Conservation (phyloP, 1,140 invertebrate genomes). For the Chironomus striatipennis region DNA sequence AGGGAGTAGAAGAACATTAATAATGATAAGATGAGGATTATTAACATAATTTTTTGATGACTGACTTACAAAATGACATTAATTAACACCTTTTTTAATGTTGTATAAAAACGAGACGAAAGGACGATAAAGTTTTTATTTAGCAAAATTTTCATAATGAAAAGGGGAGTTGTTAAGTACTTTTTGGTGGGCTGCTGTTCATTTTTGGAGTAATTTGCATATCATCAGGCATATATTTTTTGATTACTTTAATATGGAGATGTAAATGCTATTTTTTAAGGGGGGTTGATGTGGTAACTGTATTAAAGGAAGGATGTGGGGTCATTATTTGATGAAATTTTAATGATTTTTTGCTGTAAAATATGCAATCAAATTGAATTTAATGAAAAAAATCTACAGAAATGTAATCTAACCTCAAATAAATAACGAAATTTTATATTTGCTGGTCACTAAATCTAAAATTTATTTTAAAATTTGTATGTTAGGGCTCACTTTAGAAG, state of each 20-base stretch:
- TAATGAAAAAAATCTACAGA: too few species aligned
- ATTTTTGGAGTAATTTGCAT: not conserved
- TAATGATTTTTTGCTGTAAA: too few species aligned
- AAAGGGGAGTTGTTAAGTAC: not conserved
- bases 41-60: slow-evolving; percentile 19
- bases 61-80: slow-evolving; percentile 14
- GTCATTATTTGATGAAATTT: too few species aligned
- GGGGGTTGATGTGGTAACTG: too few species aligned
- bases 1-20: not conserved
- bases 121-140: not conserved
- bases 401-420: too few species aligned
- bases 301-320: too few species aligned
- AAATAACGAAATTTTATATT: too few species aligned
- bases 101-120: not conserved
- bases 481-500: too few species aligned
- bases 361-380: too few species aligned
- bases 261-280: not conserved
- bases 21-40: not conserved
- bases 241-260: not conserved
- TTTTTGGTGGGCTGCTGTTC: not conserved
- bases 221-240: not conserved
- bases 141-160: not conserved
- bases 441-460: too few species aligned
- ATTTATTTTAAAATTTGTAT: too few species aligned
- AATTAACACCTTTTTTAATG: slow-evolving; percentile 17